phyloP scores from a whole-genome alignment of 1,140 invertebrate genomes.

The Propsilocerus akamusi region DNA sequence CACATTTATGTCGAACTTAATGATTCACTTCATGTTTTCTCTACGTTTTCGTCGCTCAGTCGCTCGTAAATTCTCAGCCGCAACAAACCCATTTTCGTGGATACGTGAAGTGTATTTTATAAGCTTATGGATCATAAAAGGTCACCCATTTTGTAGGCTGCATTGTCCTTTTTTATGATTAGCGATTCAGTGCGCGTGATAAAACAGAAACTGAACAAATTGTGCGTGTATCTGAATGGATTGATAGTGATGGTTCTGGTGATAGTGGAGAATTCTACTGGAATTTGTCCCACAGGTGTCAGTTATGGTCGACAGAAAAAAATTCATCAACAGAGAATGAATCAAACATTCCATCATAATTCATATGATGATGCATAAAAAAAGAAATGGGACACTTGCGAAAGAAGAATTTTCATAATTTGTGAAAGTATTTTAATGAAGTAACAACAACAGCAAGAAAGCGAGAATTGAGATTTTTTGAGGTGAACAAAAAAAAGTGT shows the following conservation, averaged over 20 bases:
- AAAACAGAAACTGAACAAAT: not conserved
- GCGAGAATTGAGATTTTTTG: too few relatives aligned
- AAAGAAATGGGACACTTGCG: too few relatives aligned
- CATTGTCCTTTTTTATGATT: not conserved
- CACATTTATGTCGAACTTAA: slow-evolving; percentile 1
- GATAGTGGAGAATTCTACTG: not conserved
- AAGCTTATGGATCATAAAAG: not conserved
- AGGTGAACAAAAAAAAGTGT: too few relatives aligned
- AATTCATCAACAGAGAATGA: too few relatives aligned
- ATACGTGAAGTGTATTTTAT: not conserved
- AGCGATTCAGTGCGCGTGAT: not conserved
- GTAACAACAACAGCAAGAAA: too few relatives aligned
- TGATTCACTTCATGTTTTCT: slow-evolving; percentile 1
- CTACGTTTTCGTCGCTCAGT: not conserved
- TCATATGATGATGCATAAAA: too few relatives aligned
- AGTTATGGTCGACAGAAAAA: too few relatives aligned
- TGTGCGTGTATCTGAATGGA: not conserved
- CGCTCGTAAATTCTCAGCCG: not conserved
- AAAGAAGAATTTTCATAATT: too few relatives aligned
- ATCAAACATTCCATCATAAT: too few relatives aligned
- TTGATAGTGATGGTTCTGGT: not conserved
- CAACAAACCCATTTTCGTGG: not conserved
- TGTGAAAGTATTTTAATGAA: too few relatives aligned
- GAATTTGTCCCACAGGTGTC: too few relatives aligned
- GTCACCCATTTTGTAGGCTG: not conserved